These are phyloP conservation scores for Drosophila bocki DNA, from an alignment of 1,140 invertebrate species.

Conservation along the genomic window DNA sequence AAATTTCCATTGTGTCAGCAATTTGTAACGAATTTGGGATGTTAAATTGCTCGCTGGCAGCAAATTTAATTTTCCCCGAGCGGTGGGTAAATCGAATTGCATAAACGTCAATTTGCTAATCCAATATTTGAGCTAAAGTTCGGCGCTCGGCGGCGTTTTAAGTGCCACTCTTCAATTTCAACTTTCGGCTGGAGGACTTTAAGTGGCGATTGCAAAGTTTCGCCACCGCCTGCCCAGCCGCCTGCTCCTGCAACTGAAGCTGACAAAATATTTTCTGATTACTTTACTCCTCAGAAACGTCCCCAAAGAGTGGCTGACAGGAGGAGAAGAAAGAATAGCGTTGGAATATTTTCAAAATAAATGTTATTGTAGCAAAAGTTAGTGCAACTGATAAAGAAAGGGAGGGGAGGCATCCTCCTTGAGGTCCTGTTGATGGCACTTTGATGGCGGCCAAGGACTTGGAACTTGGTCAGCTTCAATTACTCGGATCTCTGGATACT, in stretches of 20 bases:
- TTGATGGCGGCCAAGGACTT: conserved; percentile 48
- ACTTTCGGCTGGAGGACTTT: conserved; percentile 59
- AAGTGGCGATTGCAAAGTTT: conserved; percentile 43
- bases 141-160: conserved; percentile 12
- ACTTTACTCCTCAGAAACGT: conserved; percentile 64
- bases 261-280: conserved; percentile 82
- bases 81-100: conserved; percentile 75
- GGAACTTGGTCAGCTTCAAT: conserved; percentile 39
- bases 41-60: conserved; percentile 63
- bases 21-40: conserved; percentile 77
- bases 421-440: conserved; percentile 71
- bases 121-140: conserved; percentile 46
- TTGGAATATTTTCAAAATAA: conserved; percentile 73
- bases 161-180: conserved; percentile 38
- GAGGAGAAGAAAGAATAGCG: not conserved
- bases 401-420: conserved; percentile 8
- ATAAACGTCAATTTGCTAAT: conserved; percentile 79
- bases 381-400: conserved; percentile 65
- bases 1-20: conserved; percentile 75
- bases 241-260: conserved; percentile 51
- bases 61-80: conserved; percentile 70
- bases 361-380: conserved; percentile 80
- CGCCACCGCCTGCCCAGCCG: not conserved
- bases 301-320: conserved; percentile 14
- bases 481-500: conserved; percentile 17